A percentile compares a stretch with the other conserved stretches of the same genome.
Conservation (phyloP, 2,888 invertebrate genomes). For the Diaphora mendica region DNA sequence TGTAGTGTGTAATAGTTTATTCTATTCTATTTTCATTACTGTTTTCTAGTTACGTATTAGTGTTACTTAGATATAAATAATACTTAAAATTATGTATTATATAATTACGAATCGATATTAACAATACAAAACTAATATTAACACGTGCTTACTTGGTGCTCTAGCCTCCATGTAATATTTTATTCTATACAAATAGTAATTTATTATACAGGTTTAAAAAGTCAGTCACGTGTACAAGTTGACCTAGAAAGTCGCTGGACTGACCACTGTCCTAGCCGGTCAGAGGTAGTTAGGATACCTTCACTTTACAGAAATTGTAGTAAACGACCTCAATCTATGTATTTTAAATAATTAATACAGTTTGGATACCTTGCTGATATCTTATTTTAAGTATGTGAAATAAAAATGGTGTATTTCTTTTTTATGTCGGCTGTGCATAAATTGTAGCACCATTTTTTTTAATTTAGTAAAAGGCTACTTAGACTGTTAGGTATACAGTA, state of each 20-base stretch:
- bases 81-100: no score
- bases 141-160: not conserved
- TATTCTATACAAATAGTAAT: not conserved
- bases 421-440: no score
- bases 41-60: not conserved
- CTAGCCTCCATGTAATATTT: not conserved
- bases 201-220: slow-evolving; percentile 7
- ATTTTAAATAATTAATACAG: slow-evolving; percentile 17
- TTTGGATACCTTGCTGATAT: not conserved
- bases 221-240: slow-evolving; percentile 47
- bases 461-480: not conserved
- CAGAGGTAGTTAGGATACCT: slow-evolving; percentile 76
- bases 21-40: no score
- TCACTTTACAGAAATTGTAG: slow-evolving; percentile 70
- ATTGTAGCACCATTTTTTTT: not conserved
- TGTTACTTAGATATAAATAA: not conserved
- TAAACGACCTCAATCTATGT: slow-evolving; percentile 57
- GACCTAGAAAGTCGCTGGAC: slow-evolving; percentile 75
- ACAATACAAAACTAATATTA: not conserved
- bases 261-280: slow-evolving; percentile 69
- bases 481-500: no score
- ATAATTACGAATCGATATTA: no score
- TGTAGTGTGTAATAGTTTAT: no score
- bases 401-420: no score
- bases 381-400: not conserved